Evolutionary conservation across 2,797 vertebrate species (phyloP).

Genomic region (Mormyrops boulengeri): DNA sequence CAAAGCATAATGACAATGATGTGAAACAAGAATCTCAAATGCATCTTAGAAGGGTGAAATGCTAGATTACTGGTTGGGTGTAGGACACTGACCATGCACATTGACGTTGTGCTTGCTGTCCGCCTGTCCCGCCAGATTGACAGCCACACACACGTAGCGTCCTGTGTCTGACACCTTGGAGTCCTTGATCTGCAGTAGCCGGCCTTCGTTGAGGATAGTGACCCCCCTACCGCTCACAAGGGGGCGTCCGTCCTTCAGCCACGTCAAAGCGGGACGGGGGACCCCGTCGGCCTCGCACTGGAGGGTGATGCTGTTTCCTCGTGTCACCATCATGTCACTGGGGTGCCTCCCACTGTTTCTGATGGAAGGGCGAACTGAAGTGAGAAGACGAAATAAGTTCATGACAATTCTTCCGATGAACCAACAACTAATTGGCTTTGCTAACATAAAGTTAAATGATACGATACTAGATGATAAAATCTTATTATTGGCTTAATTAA

Average conservation of each 20-base stretch:
- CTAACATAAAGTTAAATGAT: not conserved
- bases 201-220: conserved; percentile 64
- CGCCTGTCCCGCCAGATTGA: conserved; percentile 81
- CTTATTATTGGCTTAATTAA: not conserved
- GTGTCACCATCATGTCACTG: conserved; percentile 59
- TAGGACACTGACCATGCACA: conserved; percentile 77
- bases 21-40: not conserved
- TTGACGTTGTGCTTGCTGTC: conserved; percentile 81
- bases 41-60: not conserved
- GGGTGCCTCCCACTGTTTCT: conserved; percentile 44
- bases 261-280: conserved; percentile 75
- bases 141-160: conserved; percentile 81
- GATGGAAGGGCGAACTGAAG: conserved; percentile 79
- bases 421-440: not conserved
- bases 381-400: conserved; percentile 40
- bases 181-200: conserved; percentile 65
- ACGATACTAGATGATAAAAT: not conserved
- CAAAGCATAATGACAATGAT: not conserved
- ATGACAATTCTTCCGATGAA: not conserved
- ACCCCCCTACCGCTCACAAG: conserved; percentile 53
- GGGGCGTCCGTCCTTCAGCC: conserved; percentile 84
- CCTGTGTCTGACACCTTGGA: conserved; percentile 76
- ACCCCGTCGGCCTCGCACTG: conserved; percentile 75
- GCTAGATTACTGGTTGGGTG: conserved; percentile 56
- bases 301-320: conserved; percentile 69